Conservation (phyloP, 1,140 invertebrate genomes). For the Drosophila pseudoobscura region DNA sequence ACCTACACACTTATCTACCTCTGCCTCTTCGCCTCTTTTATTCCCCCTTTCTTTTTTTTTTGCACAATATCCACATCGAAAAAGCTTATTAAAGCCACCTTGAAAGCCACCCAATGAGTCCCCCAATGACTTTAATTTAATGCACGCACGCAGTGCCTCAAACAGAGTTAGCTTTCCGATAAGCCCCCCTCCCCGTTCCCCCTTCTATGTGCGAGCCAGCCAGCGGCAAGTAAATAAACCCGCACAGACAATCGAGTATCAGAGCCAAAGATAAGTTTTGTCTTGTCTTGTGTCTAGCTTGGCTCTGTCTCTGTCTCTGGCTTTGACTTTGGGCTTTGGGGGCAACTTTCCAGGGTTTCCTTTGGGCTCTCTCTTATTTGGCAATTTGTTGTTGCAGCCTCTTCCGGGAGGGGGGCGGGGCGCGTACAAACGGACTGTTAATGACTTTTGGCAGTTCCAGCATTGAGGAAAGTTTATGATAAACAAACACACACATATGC, state of each 20-base stretch:
- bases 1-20: no score
- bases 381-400: slow-evolving; percentile 30
- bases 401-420: background rate
- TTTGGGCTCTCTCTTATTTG: slow-evolving; percentile 21
- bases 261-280: slow-evolving; percentile 12
- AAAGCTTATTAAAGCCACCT: no score
- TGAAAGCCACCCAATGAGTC: no score
- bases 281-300: slow-evolving; percentile 6
- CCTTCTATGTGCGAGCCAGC: background rate
- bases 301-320: no score
- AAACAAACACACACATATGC: background rate
- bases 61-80: no score
- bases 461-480: slow-evolving; percentile 34
- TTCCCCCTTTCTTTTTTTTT: no score
- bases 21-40: no score
- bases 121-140: background rate
- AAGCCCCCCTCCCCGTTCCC: no score
- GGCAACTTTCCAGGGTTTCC: slow-evolving; percentile 10
- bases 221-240: slow-evolving; percentile 16
- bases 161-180: background rate
- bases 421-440: slow-evolving; percentile 38
- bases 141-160: background rate
- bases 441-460: slow-evolving; percentile 45
- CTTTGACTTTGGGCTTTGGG: background rate
- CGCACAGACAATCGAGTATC: slow-evolving; percentile 22